phyloP scores from a whole-genome alignment of 2,113 vertebrate genomes.

The Pangasianodon gigas region DNA sequence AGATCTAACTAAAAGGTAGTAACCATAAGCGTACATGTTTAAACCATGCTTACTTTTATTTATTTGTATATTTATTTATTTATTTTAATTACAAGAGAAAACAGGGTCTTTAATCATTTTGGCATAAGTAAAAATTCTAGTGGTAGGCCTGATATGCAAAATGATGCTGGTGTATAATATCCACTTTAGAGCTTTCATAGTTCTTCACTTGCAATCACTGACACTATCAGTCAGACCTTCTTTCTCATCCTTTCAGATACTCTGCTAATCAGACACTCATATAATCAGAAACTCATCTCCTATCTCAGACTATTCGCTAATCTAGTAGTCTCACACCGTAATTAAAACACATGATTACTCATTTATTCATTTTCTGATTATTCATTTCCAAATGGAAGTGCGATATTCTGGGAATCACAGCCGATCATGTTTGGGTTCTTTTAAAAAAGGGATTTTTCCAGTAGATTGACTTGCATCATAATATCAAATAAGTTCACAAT shows the following conservation, averaged over 20 bases:
- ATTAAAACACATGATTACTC: slow-evolving; percentile 38
- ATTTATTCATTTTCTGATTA: not conserved
- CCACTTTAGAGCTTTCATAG: slow-evolving; percentile 34
- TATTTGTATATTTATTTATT: not conserved
- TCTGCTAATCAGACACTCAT: slow-evolving; percentile 27
- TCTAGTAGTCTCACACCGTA: slow-evolving; percentile 43
- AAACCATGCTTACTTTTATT: not conserved
- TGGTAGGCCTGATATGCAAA: slow-evolving; percentile 21
- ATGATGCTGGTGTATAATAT: slow-evolving; percentile 28
- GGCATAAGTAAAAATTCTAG: not conserved
- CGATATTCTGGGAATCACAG: not conserved
- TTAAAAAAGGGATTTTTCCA: not conserved
- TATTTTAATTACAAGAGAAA: not conserved
- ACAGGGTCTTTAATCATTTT: not conserved
- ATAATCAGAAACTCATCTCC: slow-evolving; percentile 34
- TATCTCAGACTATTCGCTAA: slow-evolving; percentile 45
- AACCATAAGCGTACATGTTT: not conserved
- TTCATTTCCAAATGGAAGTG: not conserved
- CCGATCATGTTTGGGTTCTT: not conserved
- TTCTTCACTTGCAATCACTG: slow-evolving; percentile 33
- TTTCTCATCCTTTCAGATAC: slow-evolving; percentile 8
- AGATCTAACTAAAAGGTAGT: not conserved
- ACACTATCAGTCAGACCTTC: not conserved
- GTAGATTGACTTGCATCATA: not conserved
- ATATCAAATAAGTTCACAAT: not conserved